These are phyloP conservation scores for Plestiodon gilberti DNA, from an alignment of 2,113 vertebrate species.

Conservation along the genomic window DNA sequence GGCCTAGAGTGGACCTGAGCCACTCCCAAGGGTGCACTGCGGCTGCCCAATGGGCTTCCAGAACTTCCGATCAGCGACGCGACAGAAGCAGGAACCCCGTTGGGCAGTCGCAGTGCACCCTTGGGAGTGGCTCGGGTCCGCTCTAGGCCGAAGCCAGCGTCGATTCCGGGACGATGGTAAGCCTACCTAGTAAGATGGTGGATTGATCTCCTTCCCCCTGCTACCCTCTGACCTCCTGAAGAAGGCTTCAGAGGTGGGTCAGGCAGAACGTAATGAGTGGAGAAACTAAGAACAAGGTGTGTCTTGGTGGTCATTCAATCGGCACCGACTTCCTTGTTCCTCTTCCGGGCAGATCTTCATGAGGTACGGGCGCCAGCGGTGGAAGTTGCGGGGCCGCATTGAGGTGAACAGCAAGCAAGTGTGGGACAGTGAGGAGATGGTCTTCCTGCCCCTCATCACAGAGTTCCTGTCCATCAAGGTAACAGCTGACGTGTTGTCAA, in stretches of 20 bases:
- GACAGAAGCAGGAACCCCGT: too few species aligned
- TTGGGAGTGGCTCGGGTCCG: too few species aligned
- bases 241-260: background rate
- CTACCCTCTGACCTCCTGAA: too few species aligned
- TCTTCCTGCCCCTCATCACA: constrained; percentile 91
- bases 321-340: background rate
- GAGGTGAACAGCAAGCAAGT: constrained; percentile 93
- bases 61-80: too few species aligned
- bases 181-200: background rate
- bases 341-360: constrained; percentile 86
- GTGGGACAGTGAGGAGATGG: constrained; percentile 96
- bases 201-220: background rate
- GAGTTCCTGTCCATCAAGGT: constrained; percentile 98
- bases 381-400: constrained; percentile 93
- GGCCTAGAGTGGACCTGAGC: too few species aligned
- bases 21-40: too few species aligned
- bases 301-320: too few species aligned
- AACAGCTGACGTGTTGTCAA: constrained; percentile 85
- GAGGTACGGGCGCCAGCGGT: constrained; percentile 94
- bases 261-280: background rate
- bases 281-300: rapidly evolving
- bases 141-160: too few species aligned
- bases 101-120: too few species aligned
- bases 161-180: too few species aligned
- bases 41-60: too few species aligned